These are phyloP conservation scores for Menidia beryllina DNA, from an alignment of 2,113 vertebrate species.

Conservation along the genomic window DNA sequence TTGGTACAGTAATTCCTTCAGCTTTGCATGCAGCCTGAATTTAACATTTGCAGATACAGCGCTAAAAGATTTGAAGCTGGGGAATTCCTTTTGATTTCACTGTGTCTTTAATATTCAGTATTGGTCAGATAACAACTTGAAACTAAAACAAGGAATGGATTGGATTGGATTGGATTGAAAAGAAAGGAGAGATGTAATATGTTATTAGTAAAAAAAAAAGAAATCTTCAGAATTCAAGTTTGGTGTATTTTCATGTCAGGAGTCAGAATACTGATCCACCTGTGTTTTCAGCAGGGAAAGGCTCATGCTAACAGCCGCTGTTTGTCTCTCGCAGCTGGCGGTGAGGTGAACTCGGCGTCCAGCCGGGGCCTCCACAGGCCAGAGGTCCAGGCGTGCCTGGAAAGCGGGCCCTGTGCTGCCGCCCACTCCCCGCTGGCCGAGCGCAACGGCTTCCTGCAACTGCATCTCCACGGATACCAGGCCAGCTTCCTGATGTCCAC, in stretches of 20 bases:
- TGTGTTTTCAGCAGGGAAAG: neutral
- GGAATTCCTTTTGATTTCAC: neutral
- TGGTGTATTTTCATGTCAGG: slow-evolving; percentile 55
- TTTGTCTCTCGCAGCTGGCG: slow-evolving; percentile 30
- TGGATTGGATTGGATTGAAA: neutral
- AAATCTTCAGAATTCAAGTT: neutral
- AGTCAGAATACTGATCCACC: slow-evolving; percentile 1
- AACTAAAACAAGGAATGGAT: too few species aligned
- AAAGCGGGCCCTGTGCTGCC: slow-evolving; percentile 89
- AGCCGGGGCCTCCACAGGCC: slow-evolving; percentile 61
- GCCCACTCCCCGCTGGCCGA: slow-evolving; percentile 90
- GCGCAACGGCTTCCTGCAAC: slow-evolving; percentile 95
- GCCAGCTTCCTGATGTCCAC: slow-evolving; percentile 92
- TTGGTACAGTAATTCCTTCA: too few species aligned
- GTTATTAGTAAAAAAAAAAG: neutral
- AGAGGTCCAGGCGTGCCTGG: slow-evolving; percentile 90
- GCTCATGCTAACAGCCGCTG: neutral
- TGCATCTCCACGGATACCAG: slow-evolving; percentile 89
- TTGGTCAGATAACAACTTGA: too few species aligned
- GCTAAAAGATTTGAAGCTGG: too few species aligned
- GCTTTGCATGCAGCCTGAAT: too few species aligned
- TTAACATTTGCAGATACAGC: too few species aligned
- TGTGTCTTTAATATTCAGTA: neutral
- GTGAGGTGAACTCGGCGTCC: neutral
- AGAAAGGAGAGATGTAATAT: neutral